Percentiles rank a stretch among this genome's conserved stretches.
These are phyloP conservation scores for Harpalus rufipes DNA, from an alignment of 2,888 invertebrate species.

Conservation along the genomic window DNA sequence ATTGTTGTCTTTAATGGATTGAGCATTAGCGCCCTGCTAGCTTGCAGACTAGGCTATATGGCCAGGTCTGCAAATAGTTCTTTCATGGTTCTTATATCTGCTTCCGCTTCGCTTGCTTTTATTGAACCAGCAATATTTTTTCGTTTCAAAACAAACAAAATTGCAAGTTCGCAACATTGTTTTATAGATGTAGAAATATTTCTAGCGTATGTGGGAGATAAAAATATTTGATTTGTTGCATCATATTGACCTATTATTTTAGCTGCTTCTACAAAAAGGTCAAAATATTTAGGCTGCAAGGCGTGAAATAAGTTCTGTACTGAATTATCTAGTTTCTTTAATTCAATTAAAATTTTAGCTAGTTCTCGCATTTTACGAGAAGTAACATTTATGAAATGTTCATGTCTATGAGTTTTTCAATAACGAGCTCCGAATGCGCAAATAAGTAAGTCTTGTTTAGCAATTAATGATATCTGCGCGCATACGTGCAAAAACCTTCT, in stretches of 20 bases:
- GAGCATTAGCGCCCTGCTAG: no score
- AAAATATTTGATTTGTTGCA: constrained; percentile 65
- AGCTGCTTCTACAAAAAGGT: constrained; percentile 67
- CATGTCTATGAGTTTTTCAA: constrained; percentile 68
- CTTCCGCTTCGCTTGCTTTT: constrained; percentile 67
- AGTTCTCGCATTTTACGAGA: constrained; percentile 68
- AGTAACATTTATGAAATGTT: constrained; percentile 69
- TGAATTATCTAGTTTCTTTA: constrained; percentile 62
- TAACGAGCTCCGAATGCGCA: constrained; percentile 69
- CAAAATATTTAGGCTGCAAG: constrained; percentile 68
- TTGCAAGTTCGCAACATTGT: constrained; percentile 70
- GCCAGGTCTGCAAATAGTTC: constrained; percentile 69
- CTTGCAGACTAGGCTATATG: no score
- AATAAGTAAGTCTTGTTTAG: constrained; percentile 57
- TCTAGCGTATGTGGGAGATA: constrained; percentile 69
- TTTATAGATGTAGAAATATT: constrained; percentile 70
- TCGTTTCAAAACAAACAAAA: constrained; percentile 65
- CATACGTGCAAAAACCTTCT: constrained; percentile 65
- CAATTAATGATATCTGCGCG: constrained; percentile 62
- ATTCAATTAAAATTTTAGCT: constrained; percentile 67
- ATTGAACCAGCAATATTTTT: constrained; percentile 59
- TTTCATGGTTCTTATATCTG: constrained; percentile 69
- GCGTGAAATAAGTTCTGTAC: constrained; percentile 61
- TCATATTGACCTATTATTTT: constrained; percentile 69
- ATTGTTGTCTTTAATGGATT: no score